A percentile compares a stretch with the other conserved stretches of the same genome.
Conservation (phyloP, 2,888 invertebrate species). For the Meliscaeva auricollis region DNA sequence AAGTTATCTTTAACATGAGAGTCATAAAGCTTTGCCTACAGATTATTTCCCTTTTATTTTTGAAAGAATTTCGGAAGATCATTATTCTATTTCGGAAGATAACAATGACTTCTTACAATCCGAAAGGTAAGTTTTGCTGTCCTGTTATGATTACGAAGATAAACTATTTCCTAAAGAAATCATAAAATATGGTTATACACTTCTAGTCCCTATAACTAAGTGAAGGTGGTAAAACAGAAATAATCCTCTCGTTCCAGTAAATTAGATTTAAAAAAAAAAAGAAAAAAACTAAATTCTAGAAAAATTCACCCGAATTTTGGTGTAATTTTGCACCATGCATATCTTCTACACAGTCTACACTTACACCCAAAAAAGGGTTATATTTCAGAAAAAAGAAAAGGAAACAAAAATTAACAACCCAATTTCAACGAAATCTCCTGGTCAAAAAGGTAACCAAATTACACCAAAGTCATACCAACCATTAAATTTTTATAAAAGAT, state of each 20-base stretch:
- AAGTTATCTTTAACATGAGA: slow-evolving; percentile 7
- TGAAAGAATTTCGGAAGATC: slow-evolving; percentile 1
- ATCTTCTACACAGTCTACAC: not conserved
- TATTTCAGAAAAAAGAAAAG: not conserved
- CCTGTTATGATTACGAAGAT: not conserved
- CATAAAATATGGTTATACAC: not conserved
- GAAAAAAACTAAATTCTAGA: slow-evolving; percentile 4
- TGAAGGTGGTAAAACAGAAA: not conserved
- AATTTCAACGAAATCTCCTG: slow-evolving; percentile 27
- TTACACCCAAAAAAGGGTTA: slow-evolving; percentile 33
- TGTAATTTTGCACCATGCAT: slow-evolving; percentile 26
- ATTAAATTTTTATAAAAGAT: slow-evolving; percentile 35
- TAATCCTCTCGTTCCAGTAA: not conserved
- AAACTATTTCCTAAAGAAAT: not conserved
- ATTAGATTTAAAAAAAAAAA: slow-evolving; percentile 10
- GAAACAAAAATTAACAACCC: slow-evolving; percentile 14
- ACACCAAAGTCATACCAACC: slow-evolving; percentile 29
- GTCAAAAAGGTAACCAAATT: slow-evolving; percentile 43
- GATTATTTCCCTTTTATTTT: not conserved
- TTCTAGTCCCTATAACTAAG: not conserved
- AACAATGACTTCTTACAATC: not conserved
- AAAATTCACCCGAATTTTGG: slow-evolving; percentile 20
- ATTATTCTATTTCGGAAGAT: not conserved
- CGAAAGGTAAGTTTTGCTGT: no score
- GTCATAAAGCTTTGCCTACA: not conserved